These are phyloP conservation scores for Panurus biarmicus DNA, from an alignment of 2,113 vertebrate species.

Conservation along the genomic window DNA sequence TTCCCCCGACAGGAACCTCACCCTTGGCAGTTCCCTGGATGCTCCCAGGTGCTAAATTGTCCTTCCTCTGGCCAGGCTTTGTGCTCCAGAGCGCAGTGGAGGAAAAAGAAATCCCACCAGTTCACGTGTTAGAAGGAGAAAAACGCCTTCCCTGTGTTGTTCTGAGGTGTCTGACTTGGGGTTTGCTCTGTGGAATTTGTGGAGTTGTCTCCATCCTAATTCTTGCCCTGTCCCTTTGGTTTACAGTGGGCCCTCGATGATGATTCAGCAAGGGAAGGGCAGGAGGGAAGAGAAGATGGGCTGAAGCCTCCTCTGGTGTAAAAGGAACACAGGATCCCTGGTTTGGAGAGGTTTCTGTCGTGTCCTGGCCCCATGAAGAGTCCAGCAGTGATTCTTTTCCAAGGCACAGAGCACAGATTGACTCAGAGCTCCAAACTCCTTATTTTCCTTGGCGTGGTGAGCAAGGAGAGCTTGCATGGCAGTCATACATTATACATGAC, in stretches of 20 bases:
- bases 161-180: not conserved
- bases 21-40: not conserved
- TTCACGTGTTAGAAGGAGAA: not conserved
- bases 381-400: not conserved
- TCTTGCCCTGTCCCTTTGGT: not conserved
- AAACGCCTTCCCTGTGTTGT: accelerated
- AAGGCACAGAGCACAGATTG: not conserved
- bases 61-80: not conserved
- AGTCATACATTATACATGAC: not conserved
- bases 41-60: not conserved
- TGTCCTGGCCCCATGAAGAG: not conserved
- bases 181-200: not conserved
- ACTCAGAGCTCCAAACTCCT: not conserved
- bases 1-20: not conserved
- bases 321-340: not conserved
- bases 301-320: not conserved
- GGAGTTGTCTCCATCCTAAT: not conserved
- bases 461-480: not conserved
- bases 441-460: not conserved
- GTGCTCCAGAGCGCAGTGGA: not conserved
- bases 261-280: not conserved
- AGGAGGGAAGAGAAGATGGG: not conserved
- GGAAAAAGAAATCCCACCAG: not conserved
- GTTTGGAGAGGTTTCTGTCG: not conserved
- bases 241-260: not conserved